Evolutionary conservation across 1,140 invertebrate genomes (phyloP), one percentile per base, ranked within the genome.

Genomic region (Lutraria rhynchaena): DNA sequence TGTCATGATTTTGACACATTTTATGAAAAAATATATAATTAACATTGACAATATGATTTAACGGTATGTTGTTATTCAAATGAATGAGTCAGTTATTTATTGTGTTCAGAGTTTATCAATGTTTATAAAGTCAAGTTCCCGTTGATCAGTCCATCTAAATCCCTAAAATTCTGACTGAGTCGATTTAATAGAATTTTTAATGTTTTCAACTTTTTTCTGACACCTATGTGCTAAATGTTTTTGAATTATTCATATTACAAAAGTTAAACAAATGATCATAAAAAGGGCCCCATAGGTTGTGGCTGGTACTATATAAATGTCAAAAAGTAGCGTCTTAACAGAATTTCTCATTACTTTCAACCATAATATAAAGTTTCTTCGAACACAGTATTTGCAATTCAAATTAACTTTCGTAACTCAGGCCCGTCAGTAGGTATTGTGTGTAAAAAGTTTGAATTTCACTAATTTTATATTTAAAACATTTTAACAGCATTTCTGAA

Each of bases 321-420:
- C 69, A 57, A 37, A 11, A 41, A 55, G 49, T 19, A 71, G 22
- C 27, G 19, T 51, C 51, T 55, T 57, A 22, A 24, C 3, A 22
- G 19, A n/a, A 5, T 37, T 71, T 51, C 35, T 55, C 69, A 55
- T 57, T 55, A 35, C 31, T 71, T 71, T 51, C 3, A 29, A 51
- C 27, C n/a, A 71, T 51, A 57, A 55, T 55, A 57, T 71, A 31
- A 11, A 29, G 51, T 71, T 71, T 71, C 69, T 57, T 19, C 5
- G 31, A 71, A 41, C 69, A 51, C 31, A 37, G 53, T 41, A 71
- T 71, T 57, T 71, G 49, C 69, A 71, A 71, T 71, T 71, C 51
- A 71, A 71, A 71, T 71, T 44, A 51, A 71, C 69, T 55, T 35
- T 15, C 46, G 37, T 46, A 51, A 51, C 49, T 71, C 51, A 29